Conservation (phyloP, 1,140 invertebrate genomes). For the Zaprionus gabonicus region DNA sequence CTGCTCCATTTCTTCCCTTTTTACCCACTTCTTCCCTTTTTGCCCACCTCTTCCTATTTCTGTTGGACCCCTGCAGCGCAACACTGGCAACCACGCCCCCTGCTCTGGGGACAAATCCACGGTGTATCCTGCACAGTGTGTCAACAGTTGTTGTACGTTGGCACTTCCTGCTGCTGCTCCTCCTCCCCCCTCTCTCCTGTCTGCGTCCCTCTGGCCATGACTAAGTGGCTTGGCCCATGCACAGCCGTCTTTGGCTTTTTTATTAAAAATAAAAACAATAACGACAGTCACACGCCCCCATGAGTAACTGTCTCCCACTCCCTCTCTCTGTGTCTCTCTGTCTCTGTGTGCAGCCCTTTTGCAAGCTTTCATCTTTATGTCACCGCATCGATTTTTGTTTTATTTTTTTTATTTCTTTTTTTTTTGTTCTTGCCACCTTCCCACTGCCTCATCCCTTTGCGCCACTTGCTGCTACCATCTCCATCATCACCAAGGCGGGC, state of each 20-base stretch:
- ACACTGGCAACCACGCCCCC: neutral
- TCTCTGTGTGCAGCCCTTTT: slow-evolving; percentile 40
- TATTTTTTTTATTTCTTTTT: slow-evolving; percentile 1
- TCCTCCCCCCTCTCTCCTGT: neutral
- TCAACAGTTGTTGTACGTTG: slow-evolving; percentile 35
- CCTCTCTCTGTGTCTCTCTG: too few species aligned
- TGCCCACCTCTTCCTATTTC: too few species aligned
- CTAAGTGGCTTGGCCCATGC: slow-evolving; percentile 29
- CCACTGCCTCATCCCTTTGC: slow-evolving; percentile 21
- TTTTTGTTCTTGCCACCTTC: slow-evolving; percentile 8
- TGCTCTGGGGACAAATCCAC: neutral
- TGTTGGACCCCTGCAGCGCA: neutral
- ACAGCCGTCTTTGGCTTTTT: slow-evolving; percentile 19
- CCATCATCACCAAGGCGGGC: slow-evolving; percentile 28
- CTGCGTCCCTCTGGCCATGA: neutral
- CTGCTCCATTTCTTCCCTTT: too few species aligned
- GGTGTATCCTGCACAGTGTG: slow-evolving; percentile 37
- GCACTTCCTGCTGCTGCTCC: slow-evolving; percentile 1
- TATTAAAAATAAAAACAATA: slow-evolving; percentile 71
- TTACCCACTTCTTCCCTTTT: neutral
- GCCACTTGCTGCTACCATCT: slow-evolving; percentile 26
- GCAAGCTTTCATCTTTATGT: slow-evolving; percentile 74
- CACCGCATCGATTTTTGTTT: slow-evolving; percentile 67
- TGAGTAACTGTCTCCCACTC: too few species aligned
- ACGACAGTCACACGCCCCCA: slow-evolving; percentile 43